Evolutionary conservation across 2,888 invertebrate genomes (phyloP).

Genomic region (Stictocephala bisonia): DNA sequence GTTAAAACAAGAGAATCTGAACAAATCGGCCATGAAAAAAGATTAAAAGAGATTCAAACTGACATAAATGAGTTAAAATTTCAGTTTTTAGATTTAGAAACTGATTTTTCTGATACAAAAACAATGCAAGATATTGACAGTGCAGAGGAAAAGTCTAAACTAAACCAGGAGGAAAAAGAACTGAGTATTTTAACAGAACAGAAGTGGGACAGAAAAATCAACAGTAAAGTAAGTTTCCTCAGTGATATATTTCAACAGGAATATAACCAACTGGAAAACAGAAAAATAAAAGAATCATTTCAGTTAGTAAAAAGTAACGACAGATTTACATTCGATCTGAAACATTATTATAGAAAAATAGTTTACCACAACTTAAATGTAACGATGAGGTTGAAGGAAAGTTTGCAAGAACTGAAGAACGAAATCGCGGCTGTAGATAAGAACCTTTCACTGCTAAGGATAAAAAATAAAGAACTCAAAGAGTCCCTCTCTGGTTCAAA

Average conservation of each 20-base stretch:
- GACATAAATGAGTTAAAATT: slow-evolving; percentile 1
- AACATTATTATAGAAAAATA: slow-evolving; percentile 11
- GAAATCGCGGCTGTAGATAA: not conserved
- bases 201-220: not conserved
- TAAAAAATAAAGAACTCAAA: not conserved
- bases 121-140: not conserved
- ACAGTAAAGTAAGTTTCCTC: not conserved
- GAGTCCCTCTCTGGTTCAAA: not conserved
- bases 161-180: not conserved
- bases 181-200: not conserved
- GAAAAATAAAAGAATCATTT: not conserved
- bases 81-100: not conserved
- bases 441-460: not conserved
- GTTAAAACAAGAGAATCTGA: too few relatives aligned
- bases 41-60: not conserved
- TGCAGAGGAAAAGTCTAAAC: not conserved
- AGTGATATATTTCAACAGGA: not conserved
- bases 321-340: not conserved
- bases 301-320: not conserved
- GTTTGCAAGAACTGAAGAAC: not conserved
- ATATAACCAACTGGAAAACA: not conserved
- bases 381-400: not conserved
- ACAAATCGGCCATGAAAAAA: not conserved
- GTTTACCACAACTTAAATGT: not conserved
- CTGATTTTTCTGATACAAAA: not conserved